Evolutionary conservation across 2,797 vertebrate genomes (phyloP).

Genomic region (Pogoniulus pusillus): DNA sequence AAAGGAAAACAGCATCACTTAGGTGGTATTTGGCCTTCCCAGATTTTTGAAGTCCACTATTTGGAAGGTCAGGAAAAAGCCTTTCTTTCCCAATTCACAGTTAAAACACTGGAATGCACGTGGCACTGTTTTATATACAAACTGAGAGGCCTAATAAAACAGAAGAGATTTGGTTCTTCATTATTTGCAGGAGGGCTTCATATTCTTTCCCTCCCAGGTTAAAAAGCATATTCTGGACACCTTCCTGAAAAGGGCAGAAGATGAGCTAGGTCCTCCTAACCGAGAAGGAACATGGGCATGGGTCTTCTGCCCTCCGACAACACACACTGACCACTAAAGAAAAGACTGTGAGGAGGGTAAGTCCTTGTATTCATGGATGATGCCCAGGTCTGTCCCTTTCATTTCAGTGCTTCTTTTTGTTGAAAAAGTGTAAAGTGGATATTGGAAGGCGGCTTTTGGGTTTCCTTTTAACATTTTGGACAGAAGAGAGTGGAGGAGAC

Average conservation of each 20-base stretch:
- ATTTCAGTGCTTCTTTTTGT: neutral
- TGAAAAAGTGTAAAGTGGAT: neutral
- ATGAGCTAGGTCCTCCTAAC: neutral
- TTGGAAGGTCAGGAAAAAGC: neutral
- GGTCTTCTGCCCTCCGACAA: neutral
- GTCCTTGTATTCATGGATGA: neutral
- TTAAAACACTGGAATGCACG: neutral
- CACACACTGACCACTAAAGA: fast-evolving
- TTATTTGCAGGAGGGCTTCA: neutral
- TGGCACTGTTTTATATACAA: neutral
- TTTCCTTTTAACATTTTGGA: neutral
- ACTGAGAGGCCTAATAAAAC: neutral
- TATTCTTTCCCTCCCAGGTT: neutral
- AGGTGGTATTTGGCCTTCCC: neutral
- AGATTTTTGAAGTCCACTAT: neutral
- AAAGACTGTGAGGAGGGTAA: neutral
- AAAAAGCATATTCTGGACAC: neutral
- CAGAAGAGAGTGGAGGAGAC: neutral
- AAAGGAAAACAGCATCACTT: neutral
- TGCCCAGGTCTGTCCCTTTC: neutral
- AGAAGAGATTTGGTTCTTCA: neutral
- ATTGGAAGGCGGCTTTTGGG: neutral
- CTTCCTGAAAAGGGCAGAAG: neutral
- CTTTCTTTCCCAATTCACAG: neutral
- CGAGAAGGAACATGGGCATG: fast-evolving